Evolutionary conservation across 92 coral and sea anemone species (phyloP).

Genomic region (Bergia puertoricense): DNA sequence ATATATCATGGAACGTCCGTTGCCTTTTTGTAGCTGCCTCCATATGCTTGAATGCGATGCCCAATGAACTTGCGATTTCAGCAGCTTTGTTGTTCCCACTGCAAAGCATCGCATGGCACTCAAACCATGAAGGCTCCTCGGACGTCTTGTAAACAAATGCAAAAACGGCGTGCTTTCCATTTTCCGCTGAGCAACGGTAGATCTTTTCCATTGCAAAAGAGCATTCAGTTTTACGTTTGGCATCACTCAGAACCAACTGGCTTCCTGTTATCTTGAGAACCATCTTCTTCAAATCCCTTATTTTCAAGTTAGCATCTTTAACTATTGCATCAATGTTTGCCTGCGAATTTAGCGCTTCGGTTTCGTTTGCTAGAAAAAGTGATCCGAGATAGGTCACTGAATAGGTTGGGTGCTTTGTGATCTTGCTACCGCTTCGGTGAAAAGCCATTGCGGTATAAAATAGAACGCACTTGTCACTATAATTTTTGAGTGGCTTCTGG

Average conservation of each 20-base stretch:
- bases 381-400: slow-evolving; percentile 27
- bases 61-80: slow-evolving; percentile 13
- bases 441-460: slow-evolving; percentile 13
- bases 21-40: not conserved
- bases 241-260: not conserved
- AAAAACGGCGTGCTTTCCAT: slow-evolving; percentile 15
- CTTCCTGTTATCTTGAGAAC: slow-evolving; percentile 5
- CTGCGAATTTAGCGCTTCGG: slow-evolving; percentile 14
- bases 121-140: slow-evolving; percentile 2
- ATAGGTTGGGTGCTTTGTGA: not conserved
- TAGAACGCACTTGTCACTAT: not conserved
- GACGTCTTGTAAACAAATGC: slow-evolving; percentile 4
- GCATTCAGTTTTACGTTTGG: not conserved
- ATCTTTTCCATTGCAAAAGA: slow-evolving; percentile 16
- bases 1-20: no score
- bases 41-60: not conserved
- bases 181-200: slow-evolving; percentile 25
- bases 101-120: slow-evolving; percentile 31
- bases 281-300: slow-evolving; percentile 29
- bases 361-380: not conserved
- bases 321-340: slow-evolving; percentile 23
- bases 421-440: not conserved
- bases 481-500: not conserved
- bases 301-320: slow-evolving; percentile 2
- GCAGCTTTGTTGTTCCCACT: not conserved